Conservation (phyloP, 2,888 invertebrate genomes). For the Limulus polyphemus region DNA sequence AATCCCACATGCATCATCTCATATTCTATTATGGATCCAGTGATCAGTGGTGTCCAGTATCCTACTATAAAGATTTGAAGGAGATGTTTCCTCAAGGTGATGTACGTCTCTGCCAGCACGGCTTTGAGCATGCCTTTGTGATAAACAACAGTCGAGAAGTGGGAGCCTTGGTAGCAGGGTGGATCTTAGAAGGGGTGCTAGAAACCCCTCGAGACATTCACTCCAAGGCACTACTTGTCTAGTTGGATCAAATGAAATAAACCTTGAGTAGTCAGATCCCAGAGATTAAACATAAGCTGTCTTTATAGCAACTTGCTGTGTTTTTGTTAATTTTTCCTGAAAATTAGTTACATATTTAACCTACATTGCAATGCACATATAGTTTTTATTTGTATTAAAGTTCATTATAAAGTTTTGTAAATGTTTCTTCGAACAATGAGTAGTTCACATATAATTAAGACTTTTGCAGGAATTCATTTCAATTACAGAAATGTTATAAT, state of each 20-base stretch:
- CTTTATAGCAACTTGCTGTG: too few species aligned
- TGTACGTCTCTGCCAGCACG: conserved; percentile 47
- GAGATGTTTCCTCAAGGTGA: conserved; percentile 48
- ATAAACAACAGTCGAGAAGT: conserved; percentile 36
- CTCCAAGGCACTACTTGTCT: conserved; percentile 19
- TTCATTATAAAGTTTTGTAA: too few species aligned
- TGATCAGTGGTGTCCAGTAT: conserved; percentile 72
- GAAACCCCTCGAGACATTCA: conserved; percentile 20
- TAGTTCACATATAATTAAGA: too few species aligned
- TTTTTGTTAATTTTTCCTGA: too few species aligned
- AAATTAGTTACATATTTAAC: too few species aligned
- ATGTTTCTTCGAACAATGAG: too few species aligned
- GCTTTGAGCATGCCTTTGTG: conserved; percentile 67
- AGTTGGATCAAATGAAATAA: not conserved
- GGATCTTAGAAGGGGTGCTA: conserved; percentile 21
- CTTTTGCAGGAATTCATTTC: too few species aligned
- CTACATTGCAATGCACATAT: too few species aligned
- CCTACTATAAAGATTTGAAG: conserved; percentile 54
- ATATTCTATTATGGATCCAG: conserved; percentile 63
- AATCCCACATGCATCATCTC: conserved; percentile 47
- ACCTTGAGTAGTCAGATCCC: too few species aligned
- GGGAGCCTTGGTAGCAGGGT: conserved; percentile 19
- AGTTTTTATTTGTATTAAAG: too few species aligned
- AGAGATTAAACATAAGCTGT: too few species aligned
- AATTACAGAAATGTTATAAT: too few species aligned